Evolutionary conservation across 2,797 vertebrate species (phyloP), one percentile per base, ranked within the genome.

Genomic region (Lutra lutra): DNA sequence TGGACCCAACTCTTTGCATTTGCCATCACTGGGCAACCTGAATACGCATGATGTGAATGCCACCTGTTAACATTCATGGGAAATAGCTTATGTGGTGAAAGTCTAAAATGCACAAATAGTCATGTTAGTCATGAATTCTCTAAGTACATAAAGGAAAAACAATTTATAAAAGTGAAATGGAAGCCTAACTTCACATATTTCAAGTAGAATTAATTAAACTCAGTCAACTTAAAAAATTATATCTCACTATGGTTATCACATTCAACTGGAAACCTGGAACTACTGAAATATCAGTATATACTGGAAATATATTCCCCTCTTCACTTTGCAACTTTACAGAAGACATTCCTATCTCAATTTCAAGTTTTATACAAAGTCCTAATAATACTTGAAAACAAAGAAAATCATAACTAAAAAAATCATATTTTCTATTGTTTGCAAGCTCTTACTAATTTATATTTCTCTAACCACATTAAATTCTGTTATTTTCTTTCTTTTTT

Each of bases 51-150:
- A 79, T 54, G 40, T 32, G 64, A 97, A 79, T 14, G 62, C 92
- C 92, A 97, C 95, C 92, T 97, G 96, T 94, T 72, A 72, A 23
- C 27, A 23, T 29, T 77, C 75, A 68, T 91, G 32, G 70, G 86
- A 91, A 97, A 89, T 51, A 93, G 78, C 83, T 38, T 38, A 29
- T 60, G 32, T 7, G 32, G 54, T 93, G 35, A 96, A 94, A 92
- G 56, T 38, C 51, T 87, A 66, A 91, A 90, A 60, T 38, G 35
- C 13, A 89, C 27, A 78, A 51, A 58, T 73, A 60, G 54, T 38
- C 78, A 54, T 27, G 27, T 66, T 58, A 29, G 18, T 66, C 73
- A 88, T 46, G 72, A 90, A n/a, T 25, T 90, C 58, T 58, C 38
- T 64, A 64, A 68, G 40, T 66, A 46, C 14, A 54, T 56, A 73